A percentile compares a stretch with the other conserved stretches of the same genome.
phyloP scores from a whole-genome alignment of 2,888 invertebrate genomes.

The Clanis bilineata region DNA sequence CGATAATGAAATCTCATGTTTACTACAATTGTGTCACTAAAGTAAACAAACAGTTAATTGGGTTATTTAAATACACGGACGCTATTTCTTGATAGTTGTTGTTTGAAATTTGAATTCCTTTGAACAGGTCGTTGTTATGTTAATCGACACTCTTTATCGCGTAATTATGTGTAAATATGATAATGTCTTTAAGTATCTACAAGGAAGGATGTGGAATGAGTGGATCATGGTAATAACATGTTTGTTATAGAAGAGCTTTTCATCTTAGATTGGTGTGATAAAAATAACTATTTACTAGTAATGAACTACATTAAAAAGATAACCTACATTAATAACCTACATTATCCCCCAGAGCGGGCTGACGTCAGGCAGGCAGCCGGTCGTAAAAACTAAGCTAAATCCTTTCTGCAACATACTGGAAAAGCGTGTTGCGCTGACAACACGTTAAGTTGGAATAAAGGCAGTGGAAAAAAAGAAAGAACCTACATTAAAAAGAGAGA shows the following conservation, averaged over 20 bases:
- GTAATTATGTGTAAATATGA: background rate
- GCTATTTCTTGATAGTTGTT: background rate
- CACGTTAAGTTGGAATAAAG: no score
- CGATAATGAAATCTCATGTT: conserved; percentile 30
- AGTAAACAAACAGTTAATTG: conserved; percentile 8
- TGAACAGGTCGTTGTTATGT: background rate
- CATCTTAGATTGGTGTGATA: background rate
- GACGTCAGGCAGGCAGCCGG: no score
- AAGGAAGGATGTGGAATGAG: background rate
- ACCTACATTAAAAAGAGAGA: no score
- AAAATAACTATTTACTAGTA: no score
- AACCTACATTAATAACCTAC: no score
- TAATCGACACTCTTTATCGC: background rate
- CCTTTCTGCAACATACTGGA: no score
- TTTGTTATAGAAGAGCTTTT: background rate
- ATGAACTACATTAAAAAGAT: no score
- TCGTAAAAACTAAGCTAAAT: no score
- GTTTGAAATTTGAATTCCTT: conserved; percentile 3
- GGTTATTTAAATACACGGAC: conserved; percentile 10
- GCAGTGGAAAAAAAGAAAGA: no score
- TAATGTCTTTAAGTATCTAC: background rate
- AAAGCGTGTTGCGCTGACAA: no score
- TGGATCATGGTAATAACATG: background rate
- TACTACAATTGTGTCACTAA: conserved; percentile 14
- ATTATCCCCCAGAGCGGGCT: no score